Conservation (phyloP, 2,797 vertebrate species). For the Buphagus erythrorhynchus region DNA sequence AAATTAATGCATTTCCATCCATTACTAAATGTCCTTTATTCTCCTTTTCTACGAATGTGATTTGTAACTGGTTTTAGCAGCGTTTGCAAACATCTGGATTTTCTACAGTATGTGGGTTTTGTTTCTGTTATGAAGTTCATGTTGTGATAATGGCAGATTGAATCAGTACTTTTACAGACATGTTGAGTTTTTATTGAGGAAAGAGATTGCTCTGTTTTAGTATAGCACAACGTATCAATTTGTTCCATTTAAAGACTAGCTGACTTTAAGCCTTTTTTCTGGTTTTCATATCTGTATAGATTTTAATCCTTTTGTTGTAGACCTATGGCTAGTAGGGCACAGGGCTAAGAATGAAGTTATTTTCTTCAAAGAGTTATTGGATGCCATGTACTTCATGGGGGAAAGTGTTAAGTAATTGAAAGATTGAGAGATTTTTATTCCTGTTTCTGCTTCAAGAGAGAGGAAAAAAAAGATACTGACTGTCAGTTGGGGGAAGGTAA, state of each 20-base stretch:
- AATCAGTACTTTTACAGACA: background rate
- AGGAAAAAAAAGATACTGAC: background rate
- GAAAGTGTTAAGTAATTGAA: background rate
- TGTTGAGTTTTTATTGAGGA: background rate
- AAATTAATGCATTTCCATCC: background rate
- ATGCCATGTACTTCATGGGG: background rate
- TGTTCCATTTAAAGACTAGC: background rate
- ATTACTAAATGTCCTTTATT: background rate
- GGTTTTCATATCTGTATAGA: background rate
- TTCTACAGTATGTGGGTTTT: background rate
- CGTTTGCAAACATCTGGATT: background rate
- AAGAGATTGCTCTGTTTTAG: background rate
- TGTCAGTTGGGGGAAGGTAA: background rate
- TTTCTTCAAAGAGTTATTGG: background rate
- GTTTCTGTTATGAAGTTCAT: background rate
- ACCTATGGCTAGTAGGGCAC: background rate
- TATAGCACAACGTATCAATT: fast-evolving
- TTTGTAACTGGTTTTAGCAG: background rate
- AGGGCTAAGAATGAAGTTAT: background rate
- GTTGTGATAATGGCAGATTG: background rate
- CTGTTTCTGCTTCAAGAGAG: background rate
- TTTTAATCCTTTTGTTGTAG: background rate
- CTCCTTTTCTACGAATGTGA: background rate
- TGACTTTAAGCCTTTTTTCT: background rate
- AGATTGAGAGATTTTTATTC: background rate